Evolutionary conservation across 2,888 invertebrate species (phyloP).

Genomic region (Lagria hirta): DNA sequence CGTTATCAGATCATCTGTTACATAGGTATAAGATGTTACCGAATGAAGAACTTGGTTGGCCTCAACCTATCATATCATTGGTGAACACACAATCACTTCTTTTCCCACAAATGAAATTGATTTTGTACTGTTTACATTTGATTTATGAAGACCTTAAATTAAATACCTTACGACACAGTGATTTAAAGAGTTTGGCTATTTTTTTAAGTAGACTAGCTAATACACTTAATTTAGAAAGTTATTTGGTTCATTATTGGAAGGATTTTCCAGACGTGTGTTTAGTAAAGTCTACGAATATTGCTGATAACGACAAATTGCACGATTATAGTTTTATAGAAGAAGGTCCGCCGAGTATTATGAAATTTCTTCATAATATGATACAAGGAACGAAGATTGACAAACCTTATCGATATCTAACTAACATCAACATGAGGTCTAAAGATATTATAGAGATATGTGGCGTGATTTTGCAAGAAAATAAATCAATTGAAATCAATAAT

Average conservation of each 20-base stretch:
- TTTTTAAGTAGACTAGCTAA: slow-evolving; percentile 75
- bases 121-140: slow-evolving; percentile 81
- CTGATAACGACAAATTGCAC: slow-evolving; percentile 62
- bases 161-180: slow-evolving; percentile 68
- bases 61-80: too few relatives aligned
- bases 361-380: slow-evolving; percentile 68
- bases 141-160: slow-evolving; percentile 90
- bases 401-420: slow-evolving; percentile 71
- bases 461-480: slow-evolving; percentile 16
- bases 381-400: slow-evolving; percentile 41
- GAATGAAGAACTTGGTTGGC: too few relatives aligned
- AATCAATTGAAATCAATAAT: background rate
- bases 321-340: slow-evolving; percentile 63
- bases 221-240: slow-evolving; percentile 72
- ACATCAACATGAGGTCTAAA: slow-evolving; percentile 71
- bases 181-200: slow-evolving; percentile 67
- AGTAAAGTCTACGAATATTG: slow-evolving; percentile 54
- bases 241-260: slow-evolving; percentile 78
- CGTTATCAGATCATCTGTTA: too few relatives aligned
- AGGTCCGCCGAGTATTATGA: slow-evolving; percentile 71
- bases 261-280: slow-evolving; percentile 73
- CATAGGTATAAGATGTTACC: too few relatives aligned
- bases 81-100: slow-evolving; percentile 69
- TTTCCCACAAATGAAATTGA: slow-evolving; percentile 71
- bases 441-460: slow-evolving; percentile 63